Evolutionary conservation across 2,888 invertebrate species (phyloP).

Genomic region (Criorhina ranunculi): DNA sequence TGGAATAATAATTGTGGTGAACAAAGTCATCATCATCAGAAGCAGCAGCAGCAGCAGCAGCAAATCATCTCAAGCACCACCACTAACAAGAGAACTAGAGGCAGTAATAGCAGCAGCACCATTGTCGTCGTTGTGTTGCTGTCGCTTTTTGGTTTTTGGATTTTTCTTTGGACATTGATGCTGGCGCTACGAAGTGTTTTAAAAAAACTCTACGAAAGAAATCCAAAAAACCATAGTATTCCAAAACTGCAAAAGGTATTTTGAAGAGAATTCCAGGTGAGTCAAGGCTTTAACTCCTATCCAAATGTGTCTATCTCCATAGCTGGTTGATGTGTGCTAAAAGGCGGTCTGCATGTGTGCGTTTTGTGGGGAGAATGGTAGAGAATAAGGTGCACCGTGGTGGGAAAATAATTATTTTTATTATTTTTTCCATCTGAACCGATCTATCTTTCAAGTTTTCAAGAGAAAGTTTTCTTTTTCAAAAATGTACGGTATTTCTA

Average conservation of each 20-base stretch:
- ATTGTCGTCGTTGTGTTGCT: slow-evolving; percentile 67
- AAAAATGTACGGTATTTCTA: not conserved
- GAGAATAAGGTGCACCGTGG: slow-evolving; percentile 48
- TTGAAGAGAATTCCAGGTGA: slow-evolving; percentile 33
- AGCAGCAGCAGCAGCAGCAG: slow-evolving; percentile 20
- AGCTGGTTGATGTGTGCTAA: slow-evolving; percentile 25
- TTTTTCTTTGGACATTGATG: slow-evolving; percentile 71
- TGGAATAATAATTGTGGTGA: slow-evolving; percentile 67
- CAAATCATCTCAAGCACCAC: slow-evolving; percentile 58
- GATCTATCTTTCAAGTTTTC: not conserved
- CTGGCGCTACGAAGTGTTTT: slow-evolving; percentile 65
- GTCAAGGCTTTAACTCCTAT: slow-evolving; percentile 1
- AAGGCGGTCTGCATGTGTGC: slow-evolving; percentile 41
- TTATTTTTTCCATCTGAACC: slow-evolving; percentile 12
- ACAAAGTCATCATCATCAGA: slow-evolving; percentile 68
- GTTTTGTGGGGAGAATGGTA: slow-evolving; percentile 32
- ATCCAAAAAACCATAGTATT: slow-evolving; percentile 19
- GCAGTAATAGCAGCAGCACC: slow-evolving; percentile 58
- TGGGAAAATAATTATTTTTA: slow-evolving; percentile 46
- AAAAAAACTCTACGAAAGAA: slow-evolving; percentile 38
- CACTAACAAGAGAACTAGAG: slow-evolving; percentile 48
- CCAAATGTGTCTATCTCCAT: slow-evolving; percentile 39
- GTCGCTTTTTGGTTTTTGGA: slow-evolving; percentile 75
- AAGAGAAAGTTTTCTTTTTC: slow-evolving; percentile 48
- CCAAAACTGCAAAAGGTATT: not conserved